Evolutionary conservation across 2,888 invertebrate species (phyloP).

Genomic region (Orthosia incerta): DNA sequence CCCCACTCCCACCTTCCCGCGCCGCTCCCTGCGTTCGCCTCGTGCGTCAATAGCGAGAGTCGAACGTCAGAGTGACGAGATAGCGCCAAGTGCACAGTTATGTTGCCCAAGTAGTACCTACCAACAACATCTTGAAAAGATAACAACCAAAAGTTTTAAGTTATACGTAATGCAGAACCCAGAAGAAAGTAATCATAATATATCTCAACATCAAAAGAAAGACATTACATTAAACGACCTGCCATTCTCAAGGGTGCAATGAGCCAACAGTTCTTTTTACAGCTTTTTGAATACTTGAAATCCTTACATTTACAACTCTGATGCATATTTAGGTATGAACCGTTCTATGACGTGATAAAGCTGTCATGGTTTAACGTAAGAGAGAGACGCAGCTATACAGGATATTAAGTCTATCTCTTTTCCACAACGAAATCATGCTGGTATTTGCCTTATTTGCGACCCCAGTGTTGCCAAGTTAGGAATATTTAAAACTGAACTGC

Average conservation of each 20-base stretch:
- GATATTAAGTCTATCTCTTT: no score
- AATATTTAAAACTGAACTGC: conserved; percentile 8
- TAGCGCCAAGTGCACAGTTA: no score
- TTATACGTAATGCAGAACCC: background rate
- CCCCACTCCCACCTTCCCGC: no score
- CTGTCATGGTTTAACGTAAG: no score
- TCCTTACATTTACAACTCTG: background rate
- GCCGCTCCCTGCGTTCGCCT: no score
- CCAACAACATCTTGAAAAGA: background rate
- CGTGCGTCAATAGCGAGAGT: no score
- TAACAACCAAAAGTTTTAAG: background rate
- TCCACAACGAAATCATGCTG: no score
- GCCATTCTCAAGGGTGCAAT: conserved; percentile 6
- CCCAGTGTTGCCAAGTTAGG: background rate
- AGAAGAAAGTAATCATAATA: background rate
- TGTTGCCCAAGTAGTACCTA: background rate
- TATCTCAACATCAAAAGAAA: background rate
- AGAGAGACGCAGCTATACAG: no score
- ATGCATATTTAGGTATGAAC: conserved; percentile 2
- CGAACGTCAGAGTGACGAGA: no score
- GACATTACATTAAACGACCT: background rate
- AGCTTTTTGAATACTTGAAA: conserved; percentile 5
- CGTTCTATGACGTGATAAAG: no score
- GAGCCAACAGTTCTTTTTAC: conserved; percentile 11
- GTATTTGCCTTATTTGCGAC: no score